Percentiles rank a stretch among this genome's conserved stretches.
phyloP scores from a whole-genome alignment of 1,140 invertebrate genomes.

The Pogonomyrmex barbatus region DNA sequence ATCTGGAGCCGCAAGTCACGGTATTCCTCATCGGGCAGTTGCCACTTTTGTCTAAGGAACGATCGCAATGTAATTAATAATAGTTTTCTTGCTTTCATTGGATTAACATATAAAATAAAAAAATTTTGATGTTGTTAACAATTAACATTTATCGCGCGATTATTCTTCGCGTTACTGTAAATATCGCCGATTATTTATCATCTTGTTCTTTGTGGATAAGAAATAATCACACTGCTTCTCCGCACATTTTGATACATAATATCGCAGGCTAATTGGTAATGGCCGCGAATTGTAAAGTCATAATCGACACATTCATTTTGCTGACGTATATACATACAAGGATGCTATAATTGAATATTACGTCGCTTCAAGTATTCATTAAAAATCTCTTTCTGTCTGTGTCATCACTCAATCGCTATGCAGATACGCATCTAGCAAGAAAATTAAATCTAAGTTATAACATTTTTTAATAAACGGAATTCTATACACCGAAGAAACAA shows the following conservation, averaged over 20 bases:
- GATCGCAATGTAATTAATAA: neutral
- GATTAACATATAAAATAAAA: neutral
- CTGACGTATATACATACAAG: neutral
- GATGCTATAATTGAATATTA: conserved; percentile 41
- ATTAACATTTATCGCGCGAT: neutral
- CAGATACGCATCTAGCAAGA: neutral
- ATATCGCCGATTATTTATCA: neutral
- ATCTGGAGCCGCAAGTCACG: conserved; percentile 89
- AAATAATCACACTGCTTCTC: neutral
- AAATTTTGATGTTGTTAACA: neutral
- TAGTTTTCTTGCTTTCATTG: neutral
- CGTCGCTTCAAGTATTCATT: conserved; percentile 14
- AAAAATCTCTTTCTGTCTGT: neutral
- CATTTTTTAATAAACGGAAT: neutral
- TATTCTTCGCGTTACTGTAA: neutral
- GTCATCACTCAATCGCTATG: neutral
- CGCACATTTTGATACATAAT: neutral
- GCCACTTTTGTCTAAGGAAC: conserved; percentile 78
- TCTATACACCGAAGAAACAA: neutral
- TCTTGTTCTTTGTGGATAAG: neutral
- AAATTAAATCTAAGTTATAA: neutral
- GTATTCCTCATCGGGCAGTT: conserved; percentile 89
- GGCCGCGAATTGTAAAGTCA: neutral
- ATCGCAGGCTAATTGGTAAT: neutral
- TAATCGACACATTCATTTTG: neutral